A percentile compares a stretch with the other conserved stretches of the same genome.
phyloP scores from a whole-genome alignment of 2,888 invertebrate species.

The Mythimna pallens region DNA sequence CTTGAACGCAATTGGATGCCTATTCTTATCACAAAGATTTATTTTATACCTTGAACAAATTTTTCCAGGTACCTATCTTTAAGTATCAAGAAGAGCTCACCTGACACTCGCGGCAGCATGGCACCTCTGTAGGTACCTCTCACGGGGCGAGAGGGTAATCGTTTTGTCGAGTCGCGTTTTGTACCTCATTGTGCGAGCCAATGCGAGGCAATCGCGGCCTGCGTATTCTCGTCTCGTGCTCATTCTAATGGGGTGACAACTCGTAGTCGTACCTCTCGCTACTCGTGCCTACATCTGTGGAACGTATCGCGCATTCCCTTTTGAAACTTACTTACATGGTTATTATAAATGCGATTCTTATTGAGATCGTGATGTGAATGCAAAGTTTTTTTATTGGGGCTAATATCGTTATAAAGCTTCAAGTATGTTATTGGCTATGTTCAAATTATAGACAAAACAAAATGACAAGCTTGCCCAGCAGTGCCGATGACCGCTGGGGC shows the following conservation, averaged over 20 bases:
- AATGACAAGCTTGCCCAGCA: too few species aligned
- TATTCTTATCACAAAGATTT: too few species aligned
- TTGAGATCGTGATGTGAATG: slow-evolving; percentile 74
- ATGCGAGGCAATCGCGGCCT: slow-evolving; percentile 79
- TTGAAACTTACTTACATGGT: slow-evolving; percentile 74
- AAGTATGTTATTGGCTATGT: too few species aligned
- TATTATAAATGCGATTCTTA: slow-evolving; percentile 81
- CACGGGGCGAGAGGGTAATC: slow-evolving; percentile 85
- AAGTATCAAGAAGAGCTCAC: slow-evolving; percentile 70
- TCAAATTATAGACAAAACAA: too few species aligned
- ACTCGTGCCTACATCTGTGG: slow-evolving; percentile 57
- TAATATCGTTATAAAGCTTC: slow-evolving; percentile 29
- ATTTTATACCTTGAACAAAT: too few species aligned
- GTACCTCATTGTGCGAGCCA: slow-evolving; percentile 81
- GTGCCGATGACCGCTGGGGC: too few species aligned
- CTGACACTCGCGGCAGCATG: slow-evolving; percentile 67
- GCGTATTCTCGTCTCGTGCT: slow-evolving; percentile 83
- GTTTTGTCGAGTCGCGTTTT: slow-evolving; percentile 85
- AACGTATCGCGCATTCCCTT: slow-evolving; percentile 70
- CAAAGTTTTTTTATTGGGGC: slow-evolving; percentile 55
- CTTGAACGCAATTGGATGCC: too few species aligned
- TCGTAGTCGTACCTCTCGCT: slow-evolving; percentile 68
- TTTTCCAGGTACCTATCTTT: neutral
- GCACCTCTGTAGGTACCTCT: slow-evolving; percentile 71
- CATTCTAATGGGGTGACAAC: slow-evolving; percentile 83